Evolutionary conservation across 30 jellyfish, hydroid and myxozoan genomes (phyloP), one percentile per base, ranked within the genome.

Genomic region (Aurelia aurita complex sp. Pacific): DNA sequence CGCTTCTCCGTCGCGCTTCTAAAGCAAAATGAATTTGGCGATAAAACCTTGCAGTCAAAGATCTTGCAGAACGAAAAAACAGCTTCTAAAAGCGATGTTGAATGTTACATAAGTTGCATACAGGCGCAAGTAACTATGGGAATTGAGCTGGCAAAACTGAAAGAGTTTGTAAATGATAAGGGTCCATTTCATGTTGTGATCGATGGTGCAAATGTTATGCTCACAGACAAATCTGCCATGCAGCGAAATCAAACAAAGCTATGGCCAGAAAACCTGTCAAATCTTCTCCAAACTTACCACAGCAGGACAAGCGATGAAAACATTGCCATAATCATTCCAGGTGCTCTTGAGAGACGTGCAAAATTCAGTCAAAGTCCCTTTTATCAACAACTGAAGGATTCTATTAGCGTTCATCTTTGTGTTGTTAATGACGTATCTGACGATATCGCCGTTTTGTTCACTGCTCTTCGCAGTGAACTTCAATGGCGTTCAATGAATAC

Each of bases 131-230:
- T 50, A 11, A 15, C 29, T 4, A 35, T 57, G 55, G 69, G n/a
- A 29, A 42, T 1, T 15, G 61, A 35, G 16, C 33, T 12, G 46
- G 8, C 18, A 60, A 90, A 78, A 77, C 40, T 57, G 18, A 64
- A 50, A 29, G 13, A 19, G 11, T 75, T 77, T 61, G 18, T 77
- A 13, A 63, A 65, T 29, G 61, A 53, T 10, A 36, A 59, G n/a
- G 90, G 96, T 14, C 96, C 90, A 3, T 87, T 87, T 50, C 34
- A 81, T 23, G 64, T 68, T 51, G 76, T 87, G 5, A 67, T 87
- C 9, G 96, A 87, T 64, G 96, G 96, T 73, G 83, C 90, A 42
- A 87, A 87, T 72, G 89, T 87, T 8, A 15, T 73, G 74, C 76
- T 84, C 15, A 64, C 87, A 33, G 62, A 57, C 10, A 69, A 53